These are phyloP conservation scores for Astropecten irregularis DNA, from an alignment of 53 echinoderm and acorn worm genomes.

Conservation along the genomic window DNA sequence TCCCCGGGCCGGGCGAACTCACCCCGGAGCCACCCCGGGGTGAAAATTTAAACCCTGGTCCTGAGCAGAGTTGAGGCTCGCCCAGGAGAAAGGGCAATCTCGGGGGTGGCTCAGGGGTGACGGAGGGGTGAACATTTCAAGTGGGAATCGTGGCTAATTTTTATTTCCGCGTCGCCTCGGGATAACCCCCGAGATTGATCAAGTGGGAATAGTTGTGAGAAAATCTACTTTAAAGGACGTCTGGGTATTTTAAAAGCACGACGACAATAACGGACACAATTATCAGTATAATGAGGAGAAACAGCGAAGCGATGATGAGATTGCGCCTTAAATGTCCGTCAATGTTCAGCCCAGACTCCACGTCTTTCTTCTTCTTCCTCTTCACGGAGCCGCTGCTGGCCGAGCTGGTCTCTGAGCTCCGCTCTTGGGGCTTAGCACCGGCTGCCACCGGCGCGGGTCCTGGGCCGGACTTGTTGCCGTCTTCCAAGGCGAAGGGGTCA, in stretches of 20 bases:
- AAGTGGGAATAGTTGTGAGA: no score
- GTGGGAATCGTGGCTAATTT: no score
- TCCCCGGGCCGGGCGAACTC: no score
- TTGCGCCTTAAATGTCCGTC: neutral
- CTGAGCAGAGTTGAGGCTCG: no score
- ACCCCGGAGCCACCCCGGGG: no score
- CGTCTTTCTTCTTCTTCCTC: conserved; percentile 22
- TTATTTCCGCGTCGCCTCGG: no score
- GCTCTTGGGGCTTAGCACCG: neutral
- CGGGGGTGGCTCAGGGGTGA: no score
- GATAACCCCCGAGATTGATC: no score
- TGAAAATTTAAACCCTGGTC: no score
- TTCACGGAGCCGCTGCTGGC: conserved; percentile 5
- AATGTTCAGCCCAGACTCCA: conserved; percentile 16
- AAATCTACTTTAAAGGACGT: no score
- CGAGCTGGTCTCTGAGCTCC: neutral
- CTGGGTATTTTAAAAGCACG: neutral
- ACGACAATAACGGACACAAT: neutral
- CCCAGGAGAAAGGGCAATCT: no score
- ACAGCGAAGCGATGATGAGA: conserved; percentile 23
- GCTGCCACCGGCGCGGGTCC: neutral
- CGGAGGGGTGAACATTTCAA: no score
- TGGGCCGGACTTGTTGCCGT: neutral
- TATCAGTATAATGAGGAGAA: conserved; percentile 26
- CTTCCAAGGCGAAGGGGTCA: conserved; percentile 1